Conservation (phyloP, 1,140 invertebrate species). For the Caenorhabditis elegans region DNA sequence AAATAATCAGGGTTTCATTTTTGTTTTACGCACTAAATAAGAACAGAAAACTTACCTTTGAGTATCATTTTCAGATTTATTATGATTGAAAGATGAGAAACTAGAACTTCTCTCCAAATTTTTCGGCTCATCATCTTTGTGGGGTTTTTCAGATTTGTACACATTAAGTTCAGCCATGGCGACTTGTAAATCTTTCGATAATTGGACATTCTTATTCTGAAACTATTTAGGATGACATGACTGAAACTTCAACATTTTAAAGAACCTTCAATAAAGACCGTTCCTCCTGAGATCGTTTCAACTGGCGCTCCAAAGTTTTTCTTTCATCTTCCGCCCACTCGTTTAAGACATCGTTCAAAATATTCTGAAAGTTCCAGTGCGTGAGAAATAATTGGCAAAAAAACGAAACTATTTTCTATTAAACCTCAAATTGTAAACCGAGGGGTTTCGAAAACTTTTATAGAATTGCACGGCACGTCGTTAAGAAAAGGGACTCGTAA, state of each 20-base stretch:
- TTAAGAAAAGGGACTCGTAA: background rate
- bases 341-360: slow-evolving; percentile 41
- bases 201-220: slow-evolving; percentile 35
- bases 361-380: background rate
- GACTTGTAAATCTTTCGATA: slow-evolving; percentile 43
- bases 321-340: slow-evolving; percentile 40
- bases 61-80: background rate
- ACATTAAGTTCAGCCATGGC: slow-evolving; percentile 46
- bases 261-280: slow-evolving; percentile 26
- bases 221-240: background rate
- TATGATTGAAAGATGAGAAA: background rate
- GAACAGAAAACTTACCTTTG: background rate
- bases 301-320: slow-evolving; percentile 33
- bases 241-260: background rate
- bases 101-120: background rate
- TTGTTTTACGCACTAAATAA: background rate
- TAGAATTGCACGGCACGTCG: slow-evolving; percentile 9
- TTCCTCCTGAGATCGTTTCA: slow-evolving; percentile 43
- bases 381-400: no score
- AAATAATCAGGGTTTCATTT: background rate
- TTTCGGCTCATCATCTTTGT: background rate
- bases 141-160: slow-evolving; percentile 20
- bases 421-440: slow-evolving; percentile 1
- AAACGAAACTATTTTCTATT: background rate
- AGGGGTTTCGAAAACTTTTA: background rate